phyloP scores from a whole-genome alignment of 2,113 vertebrate genomes.

The Drymodes brunneopygia region DNA sequence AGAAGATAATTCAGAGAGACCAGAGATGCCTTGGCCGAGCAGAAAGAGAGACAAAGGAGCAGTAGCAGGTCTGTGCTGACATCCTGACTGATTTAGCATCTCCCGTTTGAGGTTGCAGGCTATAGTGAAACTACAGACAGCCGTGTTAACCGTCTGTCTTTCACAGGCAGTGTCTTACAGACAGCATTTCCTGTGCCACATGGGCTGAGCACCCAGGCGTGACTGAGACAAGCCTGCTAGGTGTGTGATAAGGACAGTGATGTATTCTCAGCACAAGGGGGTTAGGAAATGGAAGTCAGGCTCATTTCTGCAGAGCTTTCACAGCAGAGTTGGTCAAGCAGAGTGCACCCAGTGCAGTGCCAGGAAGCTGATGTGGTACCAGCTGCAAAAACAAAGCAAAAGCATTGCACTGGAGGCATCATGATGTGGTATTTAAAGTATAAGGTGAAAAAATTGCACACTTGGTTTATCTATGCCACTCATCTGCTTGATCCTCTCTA shows the following conservation, averaged over 20 bases:
- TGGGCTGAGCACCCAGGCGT: not conserved
- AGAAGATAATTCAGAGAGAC: not conserved
- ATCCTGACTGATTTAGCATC: not conserved
- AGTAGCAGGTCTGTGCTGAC: conserved; percentile 60
- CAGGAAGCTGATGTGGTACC: not conserved
- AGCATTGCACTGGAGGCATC: not conserved
- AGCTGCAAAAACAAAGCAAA: not conserved
- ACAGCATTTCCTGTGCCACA: conserved; percentile 2
- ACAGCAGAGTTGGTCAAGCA: not conserved
- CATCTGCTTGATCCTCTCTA: not conserved
- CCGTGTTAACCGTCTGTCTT: not conserved
- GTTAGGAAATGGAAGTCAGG: not conserved
- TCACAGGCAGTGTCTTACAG: not conserved
- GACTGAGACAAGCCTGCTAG: not conserved
- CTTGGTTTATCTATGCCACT: not conserved
- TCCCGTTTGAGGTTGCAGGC: not conserved
- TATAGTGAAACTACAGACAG: not conserved
- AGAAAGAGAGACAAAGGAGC: conserved; percentile 49
- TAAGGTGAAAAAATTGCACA: not conserved
- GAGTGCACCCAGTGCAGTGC: not conserved
- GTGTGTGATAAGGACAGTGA: not conserved
- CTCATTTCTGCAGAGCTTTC: not conserved
- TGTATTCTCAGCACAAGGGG: not conserved
- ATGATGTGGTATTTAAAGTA: not conserved
- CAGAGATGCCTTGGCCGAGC: conserved; percentile 49